Evolutionary conservation across 2,797 vertebrate genomes (phyloP).

Genomic region (Macropus fuliginosus): DNA sequence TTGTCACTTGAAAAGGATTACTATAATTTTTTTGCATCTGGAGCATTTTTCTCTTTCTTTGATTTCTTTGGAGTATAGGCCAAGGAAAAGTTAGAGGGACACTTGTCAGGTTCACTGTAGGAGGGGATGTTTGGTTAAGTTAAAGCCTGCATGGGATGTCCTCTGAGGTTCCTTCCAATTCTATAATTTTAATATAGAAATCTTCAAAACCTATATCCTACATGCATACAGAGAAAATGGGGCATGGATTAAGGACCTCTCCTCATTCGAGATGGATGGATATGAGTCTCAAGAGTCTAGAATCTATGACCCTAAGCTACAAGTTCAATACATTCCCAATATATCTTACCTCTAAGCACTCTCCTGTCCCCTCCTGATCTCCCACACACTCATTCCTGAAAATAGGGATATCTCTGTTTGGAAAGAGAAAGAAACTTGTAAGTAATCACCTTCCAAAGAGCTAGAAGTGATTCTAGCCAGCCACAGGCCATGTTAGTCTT

Average conservation of each 20-base stretch:
- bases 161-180: not conserved
- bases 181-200: not conserved
- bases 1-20: not conserved
- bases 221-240: not conserved
- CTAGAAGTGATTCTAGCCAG: not conserved
- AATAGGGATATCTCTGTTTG: not conserved
- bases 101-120: not conserved
- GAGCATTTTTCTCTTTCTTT: not conserved
- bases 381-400: not conserved
- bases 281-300: not conserved
- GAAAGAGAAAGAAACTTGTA: not conserved
- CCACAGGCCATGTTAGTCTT: not conserved
- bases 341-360: not conserved
- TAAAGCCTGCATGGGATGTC: not conserved
- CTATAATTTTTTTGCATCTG: not conserved
- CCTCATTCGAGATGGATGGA: not conserved
- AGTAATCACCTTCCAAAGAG: not conserved
- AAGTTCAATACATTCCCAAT: not conserved
- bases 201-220: not conserved
- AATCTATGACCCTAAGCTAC: not conserved
- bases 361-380: not conserved
- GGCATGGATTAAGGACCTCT: not conserved
- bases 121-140: not conserved
- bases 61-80: not conserved
- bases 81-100: not conserved